Conservation (phyloP, 92 coral and sea anemone genomes). For the Palythoa grandis region DNA sequence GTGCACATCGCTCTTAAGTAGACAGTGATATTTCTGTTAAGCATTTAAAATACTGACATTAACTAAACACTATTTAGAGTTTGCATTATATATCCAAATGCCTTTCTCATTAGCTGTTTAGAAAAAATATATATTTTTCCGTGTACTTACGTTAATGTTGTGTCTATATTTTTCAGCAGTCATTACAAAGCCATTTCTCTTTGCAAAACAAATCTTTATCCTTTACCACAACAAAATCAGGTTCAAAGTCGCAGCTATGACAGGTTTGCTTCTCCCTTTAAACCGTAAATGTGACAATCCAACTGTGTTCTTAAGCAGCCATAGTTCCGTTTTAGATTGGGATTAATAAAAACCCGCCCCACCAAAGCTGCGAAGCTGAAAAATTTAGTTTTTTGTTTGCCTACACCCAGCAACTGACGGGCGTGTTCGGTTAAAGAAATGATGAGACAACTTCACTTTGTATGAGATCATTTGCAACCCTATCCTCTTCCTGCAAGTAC, state of each 20-base stretch:
- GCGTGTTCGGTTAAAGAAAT: conserved; percentile 14
- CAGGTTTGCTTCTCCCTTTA: not conserved
- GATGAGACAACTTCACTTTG: conserved; percentile 18
- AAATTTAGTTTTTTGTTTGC: not conserved
- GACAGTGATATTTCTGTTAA: too few relatives aligned
- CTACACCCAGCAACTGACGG: conserved; percentile 33
- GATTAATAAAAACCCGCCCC: not conserved
- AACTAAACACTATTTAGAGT: not conserved
- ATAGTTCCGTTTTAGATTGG: not conserved
- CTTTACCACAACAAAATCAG: not conserved
- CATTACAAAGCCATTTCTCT: not conserved
- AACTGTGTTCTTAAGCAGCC: not conserved
- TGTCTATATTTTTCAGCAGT: not conserved
- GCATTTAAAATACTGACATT: too few relatives aligned
- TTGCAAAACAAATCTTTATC: not conserved
- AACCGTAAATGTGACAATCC: not conserved
- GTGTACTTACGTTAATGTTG: conserved; percentile 8
- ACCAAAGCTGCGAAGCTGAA: not conserved
- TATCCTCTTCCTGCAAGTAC: not conserved
- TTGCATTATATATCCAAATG: too few relatives aligned
- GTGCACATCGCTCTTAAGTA: too few relatives aligned
- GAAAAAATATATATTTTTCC: not conserved
- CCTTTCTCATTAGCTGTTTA: not conserved
- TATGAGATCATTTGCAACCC: conserved; percentile 26
- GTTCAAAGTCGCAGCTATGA: not conserved